phyloP scores from a whole-genome alignment of 2,797 vertebrate genomes.

The Phyllotis vaccarum region DNA sequence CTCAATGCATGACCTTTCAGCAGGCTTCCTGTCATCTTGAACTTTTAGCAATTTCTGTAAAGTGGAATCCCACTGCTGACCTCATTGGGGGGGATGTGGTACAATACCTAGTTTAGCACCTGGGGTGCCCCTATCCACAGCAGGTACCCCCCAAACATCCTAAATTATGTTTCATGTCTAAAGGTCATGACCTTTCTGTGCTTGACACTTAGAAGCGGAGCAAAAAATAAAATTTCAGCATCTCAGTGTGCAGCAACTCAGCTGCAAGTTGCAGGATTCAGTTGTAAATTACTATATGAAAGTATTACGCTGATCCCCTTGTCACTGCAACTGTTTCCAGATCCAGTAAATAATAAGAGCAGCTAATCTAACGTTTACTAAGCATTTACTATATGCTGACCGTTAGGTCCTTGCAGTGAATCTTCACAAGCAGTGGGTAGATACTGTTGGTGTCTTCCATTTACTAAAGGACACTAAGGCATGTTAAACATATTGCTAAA shows the following conservation, averaged over 20 bases:
- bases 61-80: neutral
- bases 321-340: neutral
- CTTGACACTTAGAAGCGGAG: slow-evolving; percentile 18
- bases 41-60: slow-evolving; percentile 35
- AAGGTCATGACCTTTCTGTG: slow-evolving; percentile 52
- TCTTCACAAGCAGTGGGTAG: neutral
- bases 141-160: slow-evolving; percentile 20
- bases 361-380: neutral
- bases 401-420: neutral
- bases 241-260: neutral
- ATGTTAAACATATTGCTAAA: neutral
- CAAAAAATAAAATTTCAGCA: slow-evolving; percentile 42
- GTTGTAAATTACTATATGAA: neutral
- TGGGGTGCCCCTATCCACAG: neutral
- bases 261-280: slow-evolving; percentile 32
- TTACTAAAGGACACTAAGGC: neutral
- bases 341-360: slow-evolving; percentile 29
- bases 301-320: neutral
- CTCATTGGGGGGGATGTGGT: neutral
- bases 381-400: neutral
- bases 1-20: slow-evolving; percentile 15
- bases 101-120: neutral
- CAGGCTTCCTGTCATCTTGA: slow-evolving; percentile 42
- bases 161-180: slow-evolving; percentile 13
- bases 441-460: neutral